Evolutionary conservation across 2,888 invertebrate species (phyloP), one percentile per base, ranked within the genome.

Genomic region (Phyllotreta cruciferae): DNA sequence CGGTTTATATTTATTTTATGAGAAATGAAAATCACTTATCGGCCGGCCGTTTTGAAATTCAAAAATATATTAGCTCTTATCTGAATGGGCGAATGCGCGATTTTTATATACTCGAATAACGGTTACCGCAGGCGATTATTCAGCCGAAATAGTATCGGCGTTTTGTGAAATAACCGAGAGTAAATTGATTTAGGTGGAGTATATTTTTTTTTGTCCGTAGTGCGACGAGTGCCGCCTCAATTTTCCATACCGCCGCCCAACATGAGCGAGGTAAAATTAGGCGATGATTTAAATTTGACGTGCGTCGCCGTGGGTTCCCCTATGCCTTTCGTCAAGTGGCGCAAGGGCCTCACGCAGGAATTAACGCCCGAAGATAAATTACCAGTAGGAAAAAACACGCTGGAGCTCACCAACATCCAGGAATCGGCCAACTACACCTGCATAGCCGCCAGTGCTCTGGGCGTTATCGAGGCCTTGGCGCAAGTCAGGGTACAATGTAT

Each of bases 301-400:
- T 99, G 99, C 81, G 96, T 97, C 60, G 98, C 98, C 7, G 93
- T 95, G 36, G 98, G 99, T 13, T 95, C 98, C 0, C 98, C 98
- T 5, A 97, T 98, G 97, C 99, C 98, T 1, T 91, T 89, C 74
- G 97, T 99, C 58, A 96, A 94, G 82, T 94, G 94, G 94, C 88
- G 91, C 71, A 92, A 92, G 83, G 93, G 93, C 90, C 85, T 89
- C 37, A 87, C 88, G 7, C 88, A 89, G 79, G 95, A 95, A 82
- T 82, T 96, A 69, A 94, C 94, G 0, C 92, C 94, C 0, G 94
- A 94, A 80, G 94, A 95, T 81, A 90, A 93, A 74, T 86, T 94
- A 61, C 90, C 92, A 0, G 86, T 94, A 52, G 92, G 94, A 34
- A 89, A 90, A 64, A 98, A 98, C 82, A 91, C 94, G 9, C 85